phyloP scores from a whole-genome alignment of 1,140 invertebrate genomes.

The Aphidius ervi region DNA sequence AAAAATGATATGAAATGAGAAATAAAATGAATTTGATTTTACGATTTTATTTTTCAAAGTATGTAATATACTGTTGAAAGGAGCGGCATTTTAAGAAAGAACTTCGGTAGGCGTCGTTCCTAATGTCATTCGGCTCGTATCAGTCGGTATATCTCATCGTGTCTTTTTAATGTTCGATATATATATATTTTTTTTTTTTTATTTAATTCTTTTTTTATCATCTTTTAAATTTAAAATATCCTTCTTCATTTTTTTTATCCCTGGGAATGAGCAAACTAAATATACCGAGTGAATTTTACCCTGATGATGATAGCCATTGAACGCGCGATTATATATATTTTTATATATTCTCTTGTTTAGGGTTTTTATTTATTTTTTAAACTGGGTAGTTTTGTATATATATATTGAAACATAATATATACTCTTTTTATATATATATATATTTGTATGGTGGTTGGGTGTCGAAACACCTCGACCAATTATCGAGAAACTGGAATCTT shows the following conservation, averaged over 20 bases:
- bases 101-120: conserved; percentile 20
- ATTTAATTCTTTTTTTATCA: conserved; percentile 4
- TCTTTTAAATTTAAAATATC: too few relatives aligned
- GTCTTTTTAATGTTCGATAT: neutral
- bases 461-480: conserved; percentile 56
- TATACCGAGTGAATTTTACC: too few relatives aligned
- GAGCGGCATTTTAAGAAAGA: conserved; percentile 12
- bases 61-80: conserved; percentile 7
- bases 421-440: neutral
- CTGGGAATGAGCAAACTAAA: too few relatives aligned
- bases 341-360: too few relatives aligned
- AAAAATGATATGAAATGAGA: too few relatives aligned
- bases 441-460: conserved; percentile 44
- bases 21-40: too few relatives aligned
- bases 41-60: neutral
- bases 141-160: conserved; percentile 19
- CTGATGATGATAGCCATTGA: too few relatives aligned
- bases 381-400: conserved; percentile 17
- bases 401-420: conserved; percentile 14
- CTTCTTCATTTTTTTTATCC: too few relatives aligned
- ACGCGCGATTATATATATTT: neutral
- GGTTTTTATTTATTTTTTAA: conserved; percentile 5
- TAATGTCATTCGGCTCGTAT: conserved; percentile 24
- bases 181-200: neutral
- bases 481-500: conserved; percentile 55